Conservation (phyloP, 2,113 vertebrate species). For the Colistium nudipinnis region DNA sequence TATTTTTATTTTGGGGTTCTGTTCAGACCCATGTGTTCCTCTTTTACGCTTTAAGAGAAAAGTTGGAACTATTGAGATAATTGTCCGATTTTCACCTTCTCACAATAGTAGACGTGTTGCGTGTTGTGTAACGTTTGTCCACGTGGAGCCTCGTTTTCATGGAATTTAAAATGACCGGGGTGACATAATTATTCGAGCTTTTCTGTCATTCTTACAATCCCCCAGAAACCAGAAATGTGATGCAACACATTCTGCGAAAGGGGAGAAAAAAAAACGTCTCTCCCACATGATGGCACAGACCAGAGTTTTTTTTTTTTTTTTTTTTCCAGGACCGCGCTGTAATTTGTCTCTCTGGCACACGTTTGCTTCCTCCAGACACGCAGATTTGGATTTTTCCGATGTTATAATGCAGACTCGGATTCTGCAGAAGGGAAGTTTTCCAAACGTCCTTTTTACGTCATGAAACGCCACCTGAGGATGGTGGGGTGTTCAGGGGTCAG, state of each 20-base stretch:
- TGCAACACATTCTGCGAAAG: slow-evolving; percentile 24
- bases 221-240: slow-evolving; percentile 11
- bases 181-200: slow-evolving; percentile 15
- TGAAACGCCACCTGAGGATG: no score
- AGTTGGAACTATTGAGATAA: no score
- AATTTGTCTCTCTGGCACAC: slow-evolving; percentile 37
- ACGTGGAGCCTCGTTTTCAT: neutral
- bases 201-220: slow-evolving; percentile 19
- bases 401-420: slow-evolving; percentile 16
- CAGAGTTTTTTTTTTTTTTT: neutral
- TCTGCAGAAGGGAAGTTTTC: no score
- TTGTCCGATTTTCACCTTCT: no score
- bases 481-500: no score
- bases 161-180: slow-evolving; percentile 12
- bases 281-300: slow-evolving; percentile 8
- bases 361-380: neutral
- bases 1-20: slow-evolving; percentile 17
- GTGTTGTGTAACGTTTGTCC: slow-evolving; percentile 12
- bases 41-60: no score
- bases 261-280: slow-evolving; percentile 31
- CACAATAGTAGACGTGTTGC: no score
- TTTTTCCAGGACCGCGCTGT: slow-evolving; percentile 7
- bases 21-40: neutral
- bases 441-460: no score
- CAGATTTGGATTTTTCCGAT: slow-evolving; percentile 32